Base-by-base conservation (phyloP, 2,113 vertebrate genomes). In the Bufo bufo region DNA sequence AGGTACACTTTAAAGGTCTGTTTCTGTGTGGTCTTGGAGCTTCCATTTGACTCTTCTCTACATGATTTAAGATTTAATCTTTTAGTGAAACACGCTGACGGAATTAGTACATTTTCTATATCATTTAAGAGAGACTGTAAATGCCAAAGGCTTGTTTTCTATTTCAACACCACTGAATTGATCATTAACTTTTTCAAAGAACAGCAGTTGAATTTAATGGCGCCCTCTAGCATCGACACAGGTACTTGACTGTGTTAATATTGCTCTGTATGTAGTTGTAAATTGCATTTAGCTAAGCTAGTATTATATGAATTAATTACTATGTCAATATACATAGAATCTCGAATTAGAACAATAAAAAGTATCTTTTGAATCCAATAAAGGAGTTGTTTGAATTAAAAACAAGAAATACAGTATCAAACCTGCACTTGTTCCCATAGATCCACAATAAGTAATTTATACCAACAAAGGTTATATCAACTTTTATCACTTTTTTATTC, bases 51-150 rank as follows among this genome's bases (percentile, higher is more conserved):
- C 83, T 54, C 33, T 20, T 74, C n/a, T 72, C 13, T 92, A 89
- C 4, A 1, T 93, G 93, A 93, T 94, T 94, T 93, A 95, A 91
- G 93, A 91, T 79, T 85, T 92, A 90, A 93, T 94, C 92, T 95
- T 94, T 93, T 89, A 90, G 90, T 93, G 91, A 93, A 91, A 89
- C 93, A 91, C 92, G 94, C 92, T 92, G 91, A 92, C 91, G 93
- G 93, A 93, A 93, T 94, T 93, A 94, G 91, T 91, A 92, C 91
- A 92, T 90, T 94, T 94, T 94, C 93, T 94, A 94, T 95, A 94
- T 93, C 94, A 94, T 95, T 94, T 95, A 94, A 94, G 94, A 94
- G 93, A 94, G 93, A 94, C 92, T 93, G 91, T 92, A 94, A 95
- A 94, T 93, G 93, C 94, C 93, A 94, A 93, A 91, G 94, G 94